A percentile compares a stretch with the other conserved stretches of the same genome.
phyloP scores from a whole-genome alignment of 2,113 vertebrate genomes.

The Hydropotes inermis region DNA sequence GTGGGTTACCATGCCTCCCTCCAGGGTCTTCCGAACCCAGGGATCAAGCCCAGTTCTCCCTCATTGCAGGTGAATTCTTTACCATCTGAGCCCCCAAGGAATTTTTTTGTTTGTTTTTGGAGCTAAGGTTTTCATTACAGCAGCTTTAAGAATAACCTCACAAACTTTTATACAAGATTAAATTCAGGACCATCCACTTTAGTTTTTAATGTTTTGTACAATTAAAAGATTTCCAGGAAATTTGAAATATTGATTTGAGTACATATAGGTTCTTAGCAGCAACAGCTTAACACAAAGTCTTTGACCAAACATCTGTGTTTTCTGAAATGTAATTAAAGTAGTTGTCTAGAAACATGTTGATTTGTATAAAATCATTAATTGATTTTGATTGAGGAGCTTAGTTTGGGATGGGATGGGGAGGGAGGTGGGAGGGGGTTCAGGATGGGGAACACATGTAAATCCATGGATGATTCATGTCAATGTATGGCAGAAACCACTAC shows the following conservation, averaged over 20 bases:
- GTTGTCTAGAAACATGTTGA: background rate
- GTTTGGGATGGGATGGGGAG: background rate
- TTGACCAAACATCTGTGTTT: background rate
- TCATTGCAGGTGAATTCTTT: too few species aligned
- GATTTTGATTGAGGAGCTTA: background rate
- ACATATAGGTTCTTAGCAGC: background rate
- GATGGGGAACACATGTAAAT: too few species aligned
- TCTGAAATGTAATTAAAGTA: background rate
- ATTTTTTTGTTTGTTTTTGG: background rate
- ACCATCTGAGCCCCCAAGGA: too few species aligned
- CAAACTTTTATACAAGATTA: background rate
- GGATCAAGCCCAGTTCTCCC: too few species aligned
- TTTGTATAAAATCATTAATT: background rate
- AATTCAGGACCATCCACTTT: background rate
- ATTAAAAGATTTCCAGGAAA: background rate
- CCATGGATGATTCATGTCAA: too few species aligned
- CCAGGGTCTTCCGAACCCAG: too few species aligned
- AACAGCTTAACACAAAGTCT: background rate
- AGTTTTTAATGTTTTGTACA: background rate
- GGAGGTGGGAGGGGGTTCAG: too few species aligned
- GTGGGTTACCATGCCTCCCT: too few species aligned
- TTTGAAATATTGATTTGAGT: background rate
- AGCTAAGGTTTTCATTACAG: slow-evolving; percentile 24
- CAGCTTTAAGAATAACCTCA: background rate
- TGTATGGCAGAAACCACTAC: too few species aligned